Base-by-base conservation (phyloP, 2,888 invertebrate genomes). In the Pristionchus maxplancki region DNA sequence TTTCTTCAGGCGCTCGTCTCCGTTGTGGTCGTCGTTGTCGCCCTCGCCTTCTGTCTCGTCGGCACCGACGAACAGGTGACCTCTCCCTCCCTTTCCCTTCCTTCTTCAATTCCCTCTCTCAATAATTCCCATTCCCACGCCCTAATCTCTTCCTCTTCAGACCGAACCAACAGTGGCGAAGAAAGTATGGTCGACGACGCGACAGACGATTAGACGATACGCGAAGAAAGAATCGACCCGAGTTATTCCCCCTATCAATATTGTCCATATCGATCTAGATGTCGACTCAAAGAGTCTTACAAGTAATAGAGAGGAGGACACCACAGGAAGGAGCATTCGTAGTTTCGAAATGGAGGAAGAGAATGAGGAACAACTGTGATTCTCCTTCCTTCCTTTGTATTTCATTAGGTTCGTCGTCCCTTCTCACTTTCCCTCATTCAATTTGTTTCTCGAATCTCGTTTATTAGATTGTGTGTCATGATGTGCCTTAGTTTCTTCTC, bases 91-190 rank as follows among this genome's bases (percentile, higher is more conserved):
- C 34, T 34, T 44, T 37, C 44, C 85, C 64, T 64, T 64, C 24
- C 28, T 44, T 6, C 64, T 44, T 44, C 64, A 11, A 31, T 13
- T 85, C 58, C 37, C 20, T 24, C 37, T 64, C 44, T 44, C 74
- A n/a, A 31, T 31, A 58, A 78, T 74, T 40, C 85, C 31, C 74
- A 48, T 48, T 86, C 82, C 58, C 44, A 85, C 85, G 28, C 28
- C 62, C 40, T 85, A 62, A 64, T 85, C 62, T 53, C 28, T 74
- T 37, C 64, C 71, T 85, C 48, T 74, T 84, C 89, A 92, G 92
- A 93, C 92, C 34, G 93, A 93, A 89, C 93, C 93, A 78, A 93
- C 93, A 28, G 93, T 93, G 81, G 93, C 93, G 40, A 93, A 93
- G 90, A 93, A 92, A 90, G 92, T 93, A 87, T 93, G 93, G 93